These are phyloP conservation scores for Diarsia brunnea DNA, from an alignment of 2,888 invertebrate species.

Conservation along the genomic window DNA sequence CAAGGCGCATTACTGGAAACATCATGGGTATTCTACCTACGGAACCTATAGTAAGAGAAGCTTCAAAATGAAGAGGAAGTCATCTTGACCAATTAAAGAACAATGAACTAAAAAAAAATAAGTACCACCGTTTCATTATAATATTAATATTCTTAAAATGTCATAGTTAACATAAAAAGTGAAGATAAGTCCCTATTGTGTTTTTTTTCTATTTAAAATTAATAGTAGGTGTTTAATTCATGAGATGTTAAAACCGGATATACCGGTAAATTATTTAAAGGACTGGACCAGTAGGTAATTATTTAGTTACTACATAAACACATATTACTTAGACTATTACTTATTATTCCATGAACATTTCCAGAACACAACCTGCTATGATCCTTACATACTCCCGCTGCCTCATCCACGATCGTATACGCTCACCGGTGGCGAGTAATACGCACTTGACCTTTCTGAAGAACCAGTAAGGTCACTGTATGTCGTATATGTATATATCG, in stretches of 20 bases:
- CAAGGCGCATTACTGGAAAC: no score
- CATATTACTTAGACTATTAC: neutral
- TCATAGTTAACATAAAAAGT: neutral
- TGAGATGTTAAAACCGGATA: neutral
- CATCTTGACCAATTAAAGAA: neutral
- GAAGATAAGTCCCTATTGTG: neutral
- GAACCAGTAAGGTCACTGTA: neutral
- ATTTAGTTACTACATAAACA: neutral
- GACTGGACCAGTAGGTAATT: neutral
- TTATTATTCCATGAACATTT: neutral
- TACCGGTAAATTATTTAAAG: neutral
- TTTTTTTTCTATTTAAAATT: neutral
- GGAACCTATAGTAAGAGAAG: neutral
- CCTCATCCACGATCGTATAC: neutral
- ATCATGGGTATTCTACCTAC: neutral
- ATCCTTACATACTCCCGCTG: neutral
- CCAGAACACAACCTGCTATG: neutral
- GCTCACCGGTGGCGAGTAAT: neutral
- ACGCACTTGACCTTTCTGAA: neutral
- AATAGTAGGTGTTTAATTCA: neutral
- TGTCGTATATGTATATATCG: neutral
- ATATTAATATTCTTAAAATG: neutral
- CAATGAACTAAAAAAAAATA: neutral
- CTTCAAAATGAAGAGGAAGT: neutral
- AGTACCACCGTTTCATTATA: neutral